Evolutionary conservation across 2,113 vertebrate species (phyloP), one percentile per base, ranked within the genome.

Genomic region (Corvus hawaiiensis): DNA sequence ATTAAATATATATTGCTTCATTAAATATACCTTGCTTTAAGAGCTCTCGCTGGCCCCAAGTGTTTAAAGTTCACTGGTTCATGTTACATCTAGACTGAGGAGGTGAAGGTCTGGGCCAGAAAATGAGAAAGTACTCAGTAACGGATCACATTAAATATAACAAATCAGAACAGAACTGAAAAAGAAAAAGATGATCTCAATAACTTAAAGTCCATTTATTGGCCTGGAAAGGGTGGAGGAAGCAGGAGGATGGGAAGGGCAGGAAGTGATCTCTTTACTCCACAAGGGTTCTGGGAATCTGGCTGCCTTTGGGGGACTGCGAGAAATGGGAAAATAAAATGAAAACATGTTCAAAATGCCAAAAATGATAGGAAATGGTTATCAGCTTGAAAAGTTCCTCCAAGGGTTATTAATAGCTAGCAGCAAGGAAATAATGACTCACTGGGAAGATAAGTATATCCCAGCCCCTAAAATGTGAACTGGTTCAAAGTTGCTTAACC

Each of bases 311-410:
- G 62, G 43, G 76, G 48, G 85, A 94, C 89, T 89, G 51, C 62
- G 81, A 91, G 95, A 97, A 97, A 97, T 72, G 91, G 95, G 91
- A 97, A 98, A 97, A 96, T 95, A 95, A 87, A 96, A 87, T 89
- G 95, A 91, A 97, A 96, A 89, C 77, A 87, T 62, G 63, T 55
- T 79, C 37, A 87, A 92, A 96, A 90, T 88, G 82, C 94, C 82
- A 94, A 92, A 92, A 95, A 68, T 92, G 78, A 97, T 98, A 97
- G 97, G 92, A 94, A 89, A 84, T 84, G 69, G 93, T 96, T 97
- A 97, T 97, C 96, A 96, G 76, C 88, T 79, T 93, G 84, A 97
- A 97, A 96, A 96, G 93, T 96, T 95, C 93, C 97, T 97, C 95
- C 89, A 54, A 32, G 83, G 91, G 62, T 96, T 96, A 91, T 97